phyloP scores from a whole-genome alignment of 2,888 invertebrate genomes.

The Camponotus fellah region DNA sequence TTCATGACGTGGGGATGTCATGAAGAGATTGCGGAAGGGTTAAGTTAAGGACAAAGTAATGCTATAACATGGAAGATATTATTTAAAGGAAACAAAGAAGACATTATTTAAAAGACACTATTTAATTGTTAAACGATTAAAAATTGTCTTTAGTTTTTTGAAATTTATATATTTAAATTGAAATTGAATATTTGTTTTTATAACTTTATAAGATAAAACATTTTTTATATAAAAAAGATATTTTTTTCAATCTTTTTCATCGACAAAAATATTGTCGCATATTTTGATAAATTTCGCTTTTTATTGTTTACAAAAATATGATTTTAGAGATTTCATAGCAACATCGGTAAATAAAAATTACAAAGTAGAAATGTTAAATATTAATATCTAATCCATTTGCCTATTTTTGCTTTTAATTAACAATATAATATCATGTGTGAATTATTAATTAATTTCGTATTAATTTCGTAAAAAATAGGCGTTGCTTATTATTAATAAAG shows the following conservation, averaged over 20 bases:
- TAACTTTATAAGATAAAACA: background rate
- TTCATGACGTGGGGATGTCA: background rate
- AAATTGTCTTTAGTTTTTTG: background rate
- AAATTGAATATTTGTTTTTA: background rate
- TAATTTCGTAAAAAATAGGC: slow-evolving; percentile 1
- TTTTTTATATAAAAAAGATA: background rate
- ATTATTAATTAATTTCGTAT: slow-evolving; percentile 3
- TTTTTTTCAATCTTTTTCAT: background rate
- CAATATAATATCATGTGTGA: background rate
- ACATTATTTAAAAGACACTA: background rate
- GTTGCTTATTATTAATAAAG: background rate
- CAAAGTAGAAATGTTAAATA: background rate
- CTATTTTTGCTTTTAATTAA: background rate
- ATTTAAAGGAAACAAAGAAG: too few species aligned
- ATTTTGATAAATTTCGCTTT: background rate
- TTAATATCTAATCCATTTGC: background rate
- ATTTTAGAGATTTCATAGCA: background rate
- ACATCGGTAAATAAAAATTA: background rate
- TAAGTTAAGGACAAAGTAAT: slow-evolving; percentile 1
- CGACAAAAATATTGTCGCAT: background rate
- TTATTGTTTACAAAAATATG: background rate
- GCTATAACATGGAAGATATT: background rate
- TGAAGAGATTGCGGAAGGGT: slow-evolving; percentile 28
- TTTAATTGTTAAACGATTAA: background rate
- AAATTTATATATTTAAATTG: background rate